These are phyloP conservation scores for Pseudotriccus pelzelni DNA, from an alignment of 2,797 vertebrate species.

Conservation along the genomic window DNA sequence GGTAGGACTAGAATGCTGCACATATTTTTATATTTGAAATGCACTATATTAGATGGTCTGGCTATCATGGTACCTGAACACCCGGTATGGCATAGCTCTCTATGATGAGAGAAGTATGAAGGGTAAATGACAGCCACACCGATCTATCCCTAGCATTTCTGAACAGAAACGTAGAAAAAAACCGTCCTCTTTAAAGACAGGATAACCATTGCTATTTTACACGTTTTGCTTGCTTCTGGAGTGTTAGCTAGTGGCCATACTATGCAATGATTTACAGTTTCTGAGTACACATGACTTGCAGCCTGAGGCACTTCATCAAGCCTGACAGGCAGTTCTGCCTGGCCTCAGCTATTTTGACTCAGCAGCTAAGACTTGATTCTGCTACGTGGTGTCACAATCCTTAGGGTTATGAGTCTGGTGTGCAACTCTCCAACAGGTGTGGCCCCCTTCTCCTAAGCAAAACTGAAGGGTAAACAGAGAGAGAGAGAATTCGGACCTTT, in stretches of 20 bases:
- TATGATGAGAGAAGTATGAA: background rate
- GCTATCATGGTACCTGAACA: background rate
- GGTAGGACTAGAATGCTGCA: background rate
- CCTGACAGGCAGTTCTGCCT: background rate
- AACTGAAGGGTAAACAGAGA: background rate
- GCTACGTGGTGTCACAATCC: background rate
- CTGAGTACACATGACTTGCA: background rate
- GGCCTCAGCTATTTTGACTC: background rate
- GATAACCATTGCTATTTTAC: background rate
- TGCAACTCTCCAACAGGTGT: background rate
- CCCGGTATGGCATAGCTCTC: background rate
- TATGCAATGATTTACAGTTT: rapidly evolving
- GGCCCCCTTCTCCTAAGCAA: background rate
- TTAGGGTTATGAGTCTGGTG: background rate
- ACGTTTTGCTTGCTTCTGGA: background rate
- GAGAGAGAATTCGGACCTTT: constrained; percentile 78
- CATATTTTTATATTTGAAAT: background rate
- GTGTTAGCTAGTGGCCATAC: background rate
- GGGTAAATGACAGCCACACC: background rate
- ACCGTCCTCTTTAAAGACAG: background rate
- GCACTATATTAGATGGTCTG: background rate
- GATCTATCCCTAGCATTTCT: background rate
- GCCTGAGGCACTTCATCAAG: background rate
- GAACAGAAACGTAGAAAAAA: background rate
- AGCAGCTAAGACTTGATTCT: background rate